Base-by-base conservation (phyloP, 2,113 vertebrate genomes). In the Coryphaenoides rupestris region DNA sequence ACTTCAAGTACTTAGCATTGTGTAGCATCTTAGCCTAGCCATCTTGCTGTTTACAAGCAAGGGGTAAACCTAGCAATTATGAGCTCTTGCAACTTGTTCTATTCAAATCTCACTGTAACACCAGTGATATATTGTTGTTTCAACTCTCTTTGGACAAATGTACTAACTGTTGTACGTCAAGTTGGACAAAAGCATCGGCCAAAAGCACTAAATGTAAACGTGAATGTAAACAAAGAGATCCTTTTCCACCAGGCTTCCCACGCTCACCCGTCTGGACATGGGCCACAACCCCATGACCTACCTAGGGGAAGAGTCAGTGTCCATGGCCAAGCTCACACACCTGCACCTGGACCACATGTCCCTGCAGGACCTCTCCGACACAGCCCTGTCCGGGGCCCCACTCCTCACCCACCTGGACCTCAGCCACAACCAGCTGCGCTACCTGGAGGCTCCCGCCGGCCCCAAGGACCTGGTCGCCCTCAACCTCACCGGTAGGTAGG, bases 261-360 rank as follows among this genome's bases (percentile, higher is more conserved):
- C 84, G 28, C 81, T 93, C 57, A 91, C 74, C 0, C 71, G 78
- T 0, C 88, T 99, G 45, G 94, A 98, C 56, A 71, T 98, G 79
- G 91, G 94, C 68, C 87, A 92, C 87, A 98, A 98, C 75, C 93
- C 94, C 5, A 93, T 98, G 87, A 93, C 89, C 56, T 95, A 93
- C 0, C 55, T 92, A 0, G 89, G 90, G 0, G 94, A 98, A 72
- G 94, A 95, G 58, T 89, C 91, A 0, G 69, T 98, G 66, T 88
- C 82, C 66, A 93, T 98, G 92, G 74, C 86, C 0, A 93, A 92
- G 0, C 91, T 99, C 22, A 93, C 89, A 19, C 92, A 94, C 61
- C 91, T 99, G 56, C 77, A 80, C 78, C 85, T 98, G 55, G 86
- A 94, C 77, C 92, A 95, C 1, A 93, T 93, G 10, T 89, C 91